Evolutionary conservation across 2,888 invertebrate genomes (phyloP).

Genomic region (Xanthorhoe designata): DNA sequence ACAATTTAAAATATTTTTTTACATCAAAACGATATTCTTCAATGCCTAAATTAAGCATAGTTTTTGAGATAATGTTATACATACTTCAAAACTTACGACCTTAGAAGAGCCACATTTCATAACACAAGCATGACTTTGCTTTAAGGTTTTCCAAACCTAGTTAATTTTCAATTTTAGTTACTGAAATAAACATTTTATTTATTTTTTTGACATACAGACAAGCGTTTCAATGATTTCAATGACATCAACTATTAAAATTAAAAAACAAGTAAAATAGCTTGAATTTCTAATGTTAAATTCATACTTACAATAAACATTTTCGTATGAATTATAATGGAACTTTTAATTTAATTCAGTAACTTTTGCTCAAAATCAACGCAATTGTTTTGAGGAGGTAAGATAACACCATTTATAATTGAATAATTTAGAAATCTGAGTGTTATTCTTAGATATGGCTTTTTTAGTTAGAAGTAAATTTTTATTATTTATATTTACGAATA

Average conservation of each 20-base stretch:
- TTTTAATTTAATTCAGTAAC: slow-evolving; percentile 42
- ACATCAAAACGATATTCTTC: too few relatives aligned
- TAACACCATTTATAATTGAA: slow-evolving; percentile 9
- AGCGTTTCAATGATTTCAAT: too few relatives aligned
- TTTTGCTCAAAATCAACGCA: slow-evolving; percentile 46
- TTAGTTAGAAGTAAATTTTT: neutral
- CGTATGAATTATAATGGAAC: slow-evolving; percentile 46
- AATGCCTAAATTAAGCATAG: too few relatives aligned
- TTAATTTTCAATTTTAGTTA: too few relatives aligned
- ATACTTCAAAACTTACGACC: too few relatives aligned
- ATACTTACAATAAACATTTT: slow-evolving; percentile 27
- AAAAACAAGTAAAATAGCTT: neutral
- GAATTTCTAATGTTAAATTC: neutral
- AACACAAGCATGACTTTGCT: too few relatives aligned
- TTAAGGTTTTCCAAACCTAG: too few relatives aligned
- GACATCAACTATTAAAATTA: neutral
- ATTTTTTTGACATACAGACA: too few relatives aligned
- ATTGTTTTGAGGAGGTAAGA: slow-evolving; percentile 41
- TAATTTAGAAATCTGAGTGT: neutral
- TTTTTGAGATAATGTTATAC: too few relatives aligned
- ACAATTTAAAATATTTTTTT: too few relatives aligned
- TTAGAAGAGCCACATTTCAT: too few relatives aligned
- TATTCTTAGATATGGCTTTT: neutral
- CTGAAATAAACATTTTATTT: too few relatives aligned
- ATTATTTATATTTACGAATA: neutral